These are phyloP conservation scores for Crossaster papposus DNA, from an alignment of 53 echinoderm and acorn worm genomes.

Conservation along the genomic window DNA sequence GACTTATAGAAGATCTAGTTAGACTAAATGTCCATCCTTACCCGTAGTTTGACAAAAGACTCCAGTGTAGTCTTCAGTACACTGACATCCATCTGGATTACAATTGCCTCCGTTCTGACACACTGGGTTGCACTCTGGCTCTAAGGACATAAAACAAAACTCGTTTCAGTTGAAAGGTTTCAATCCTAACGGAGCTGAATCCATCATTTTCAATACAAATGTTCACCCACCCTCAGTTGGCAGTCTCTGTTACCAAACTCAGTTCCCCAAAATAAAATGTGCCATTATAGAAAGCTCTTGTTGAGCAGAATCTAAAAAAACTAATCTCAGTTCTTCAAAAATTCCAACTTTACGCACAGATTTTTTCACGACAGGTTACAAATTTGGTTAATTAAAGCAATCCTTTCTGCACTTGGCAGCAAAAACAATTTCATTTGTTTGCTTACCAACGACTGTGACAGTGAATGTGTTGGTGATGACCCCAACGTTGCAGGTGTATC, in stretches of 20 bases:
- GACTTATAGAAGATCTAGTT: too few species aligned
- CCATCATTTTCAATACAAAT: too few species aligned
- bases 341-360: too few species aligned
- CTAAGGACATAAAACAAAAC: not conserved
- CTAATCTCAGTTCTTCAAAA: too few species aligned
- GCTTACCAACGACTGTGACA: constrained; percentile 37
- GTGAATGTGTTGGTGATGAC: constrained; percentile 28
- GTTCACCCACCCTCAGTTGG: too few species aligned
- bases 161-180: too few species aligned
- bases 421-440: not conserved
- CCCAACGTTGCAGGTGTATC: constrained; percentile 81
- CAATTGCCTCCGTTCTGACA: constrained; percentile 81
- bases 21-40: too few species aligned
- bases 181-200: not conserved
- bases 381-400: not conserved
- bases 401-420: not conserved
- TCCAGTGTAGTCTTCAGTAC: constrained; percentile 72
- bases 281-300: too few species aligned
- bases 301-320: too few species aligned
- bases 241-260: too few species aligned
- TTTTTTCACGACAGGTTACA: too few species aligned
- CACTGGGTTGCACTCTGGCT: constrained; percentile 63
- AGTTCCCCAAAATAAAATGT: too few species aligned
- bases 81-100: constrained; percentile 68
- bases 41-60: constrained; percentile 36